Evolutionary conservation across 2,797 vertebrate genomes (phyloP).

Genomic region (Cryptoprocta ferox): DNA sequence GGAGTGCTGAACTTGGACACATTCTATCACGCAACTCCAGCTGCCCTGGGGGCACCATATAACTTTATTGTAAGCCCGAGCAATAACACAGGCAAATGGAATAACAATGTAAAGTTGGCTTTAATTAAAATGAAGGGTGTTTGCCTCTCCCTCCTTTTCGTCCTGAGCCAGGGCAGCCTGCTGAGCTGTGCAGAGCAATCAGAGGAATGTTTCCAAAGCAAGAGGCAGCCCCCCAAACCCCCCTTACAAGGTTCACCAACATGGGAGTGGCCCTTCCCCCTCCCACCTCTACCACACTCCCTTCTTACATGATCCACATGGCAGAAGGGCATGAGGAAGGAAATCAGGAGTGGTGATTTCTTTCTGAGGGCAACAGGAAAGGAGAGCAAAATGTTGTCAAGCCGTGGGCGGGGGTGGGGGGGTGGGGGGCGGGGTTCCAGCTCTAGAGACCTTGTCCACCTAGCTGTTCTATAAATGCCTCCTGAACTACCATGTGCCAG

Average conservation of each 20-base stretch:
- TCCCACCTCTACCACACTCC: neutral
- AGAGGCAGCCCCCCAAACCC: neutral
- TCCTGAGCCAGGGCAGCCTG: conserved; percentile 81
- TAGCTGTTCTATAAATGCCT: neutral
- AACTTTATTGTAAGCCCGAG: conserved; percentile 87
- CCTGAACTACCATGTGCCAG: neutral
- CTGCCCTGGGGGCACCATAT: conserved; percentile 86
- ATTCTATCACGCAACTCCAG: conserved; percentile 83
- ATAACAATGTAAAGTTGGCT: conserved; percentile 88
- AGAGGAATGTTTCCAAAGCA: conserved; percentile 70
- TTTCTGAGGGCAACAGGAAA: conserved; percentile 7
- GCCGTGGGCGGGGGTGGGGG: neutral
- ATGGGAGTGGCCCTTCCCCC: neutral
- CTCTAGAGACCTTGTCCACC: neutral
- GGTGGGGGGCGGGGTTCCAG: neutral
- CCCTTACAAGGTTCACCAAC: neutral
- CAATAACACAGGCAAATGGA: conserved; percentile 88
- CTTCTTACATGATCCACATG: conserved; percentile 34
- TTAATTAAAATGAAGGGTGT: conserved; percentile 89
- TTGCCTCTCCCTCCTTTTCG: conserved; percentile 85
- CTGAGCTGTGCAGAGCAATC: conserved; percentile 69
- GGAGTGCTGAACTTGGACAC: conserved; percentile 76
- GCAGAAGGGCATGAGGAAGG: conserved; percentile 11
- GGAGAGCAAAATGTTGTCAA: neutral
- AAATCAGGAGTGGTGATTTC: neutral